Conservation (phyloP, 2,797 vertebrate species). For the Enteromius trimaculatus region DNA sequence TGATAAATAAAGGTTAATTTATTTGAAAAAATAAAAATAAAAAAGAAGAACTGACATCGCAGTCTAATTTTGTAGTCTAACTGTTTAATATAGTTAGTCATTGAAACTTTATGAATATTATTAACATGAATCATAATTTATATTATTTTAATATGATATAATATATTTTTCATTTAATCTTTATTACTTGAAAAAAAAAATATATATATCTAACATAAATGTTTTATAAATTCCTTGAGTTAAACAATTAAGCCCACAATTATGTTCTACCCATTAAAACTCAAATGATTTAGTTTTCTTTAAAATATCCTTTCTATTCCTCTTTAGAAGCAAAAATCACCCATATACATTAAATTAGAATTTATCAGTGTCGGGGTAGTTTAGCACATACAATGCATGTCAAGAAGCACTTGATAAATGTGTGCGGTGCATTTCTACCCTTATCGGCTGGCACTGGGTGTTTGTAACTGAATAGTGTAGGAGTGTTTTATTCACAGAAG, state of each 20-base stretch:
- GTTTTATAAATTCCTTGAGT: neutral
- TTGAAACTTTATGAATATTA: neutral
- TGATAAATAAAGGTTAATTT: neutral
- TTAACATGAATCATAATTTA: no score
- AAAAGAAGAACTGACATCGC: neutral
- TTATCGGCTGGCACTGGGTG: neutral
- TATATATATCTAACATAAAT: neutral
- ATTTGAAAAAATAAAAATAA: neutral
- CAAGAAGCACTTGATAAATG: neutral
- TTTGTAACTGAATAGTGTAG: constrained; percentile 46
- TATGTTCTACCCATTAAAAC: neutral
- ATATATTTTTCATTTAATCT: no score
- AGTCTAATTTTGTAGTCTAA: neutral
- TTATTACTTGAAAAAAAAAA: neutral
- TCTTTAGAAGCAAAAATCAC: neutral
- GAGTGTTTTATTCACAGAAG: constrained; percentile 33
- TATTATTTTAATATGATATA: no score
- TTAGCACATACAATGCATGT: neutral
- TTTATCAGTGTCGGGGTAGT: neutral
- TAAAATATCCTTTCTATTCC: neutral
- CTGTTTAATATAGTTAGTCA: neutral
- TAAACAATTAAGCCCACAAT: neutral
- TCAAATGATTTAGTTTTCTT: neutral
- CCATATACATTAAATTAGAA: neutral
- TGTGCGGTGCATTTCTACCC: neutral